A percentile compares a stretch with the other conserved stretches of the same genome.
phyloP scores from a whole-genome alignment of 2,797 vertebrate genomes.

The Platyrinchus mystaceus region DNA sequence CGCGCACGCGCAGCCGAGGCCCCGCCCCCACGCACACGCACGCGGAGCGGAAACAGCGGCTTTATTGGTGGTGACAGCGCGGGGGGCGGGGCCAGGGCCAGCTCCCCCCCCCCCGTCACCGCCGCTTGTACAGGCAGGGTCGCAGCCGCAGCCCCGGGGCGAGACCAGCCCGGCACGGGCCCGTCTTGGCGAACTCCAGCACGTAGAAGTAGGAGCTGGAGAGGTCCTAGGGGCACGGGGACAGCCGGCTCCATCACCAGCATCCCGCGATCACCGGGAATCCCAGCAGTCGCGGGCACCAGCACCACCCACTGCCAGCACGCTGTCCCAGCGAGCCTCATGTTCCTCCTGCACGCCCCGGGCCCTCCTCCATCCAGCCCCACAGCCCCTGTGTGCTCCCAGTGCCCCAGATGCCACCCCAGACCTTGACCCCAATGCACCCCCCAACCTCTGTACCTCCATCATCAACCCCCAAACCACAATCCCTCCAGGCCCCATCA shows the following conservation, averaged over 20 bases:
- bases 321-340: not conserved
- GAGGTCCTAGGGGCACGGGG: conserved; percentile 45
- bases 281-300: not conserved
- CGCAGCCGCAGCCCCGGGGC: conserved; percentile 51
- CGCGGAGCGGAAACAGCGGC: not conserved
- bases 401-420: not conserved
- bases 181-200: conserved; percentile 71
- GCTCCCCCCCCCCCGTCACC: not conserved
- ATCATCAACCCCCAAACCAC: not conserved
- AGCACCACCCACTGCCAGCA: too few relatives aligned
- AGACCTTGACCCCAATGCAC: not conserved
- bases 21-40: not conserved
- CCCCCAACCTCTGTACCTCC: too few relatives aligned
- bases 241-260: not conserved
- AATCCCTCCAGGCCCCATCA: fast-evolving
- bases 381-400: too few relatives aligned
- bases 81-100: not conserved
- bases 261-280: too few relatives aligned
- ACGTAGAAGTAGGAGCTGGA: conserved; percentile 70
- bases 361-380: too few relatives aligned
- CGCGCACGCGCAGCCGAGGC: not conserved
- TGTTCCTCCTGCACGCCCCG: not conserved
- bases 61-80: not conserved
- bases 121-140: conserved; percentile 54
- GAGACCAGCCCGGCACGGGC: not conserved